Base-by-base conservation (phyloP, 2,888 invertebrate species). In the Limenitis arthemis region DNA sequence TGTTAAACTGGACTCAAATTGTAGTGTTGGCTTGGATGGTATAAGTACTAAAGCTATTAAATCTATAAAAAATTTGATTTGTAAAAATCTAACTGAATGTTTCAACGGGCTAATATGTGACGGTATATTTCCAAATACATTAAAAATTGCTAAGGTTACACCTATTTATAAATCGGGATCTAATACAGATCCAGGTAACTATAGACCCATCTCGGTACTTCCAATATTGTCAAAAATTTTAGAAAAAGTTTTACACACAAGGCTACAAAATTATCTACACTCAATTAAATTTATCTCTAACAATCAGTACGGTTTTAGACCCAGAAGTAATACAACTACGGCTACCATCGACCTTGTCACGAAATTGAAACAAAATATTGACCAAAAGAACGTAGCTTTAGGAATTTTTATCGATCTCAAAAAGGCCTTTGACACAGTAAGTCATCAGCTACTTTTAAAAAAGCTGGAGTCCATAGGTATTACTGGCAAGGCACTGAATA, bases 121-220 rank as follows among this genome's bases (percentile, higher is more conserved):
- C 7, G 34, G 34, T 9, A n/a, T 33, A 33, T 47, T 40, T 34
- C 34, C 40, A 28, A 31, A 40, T 31, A 12, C 9, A n/a, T 31
- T 40, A 7, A 47, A 40, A 32, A 40, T 47, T n/a, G 40, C 47
- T 8, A 47, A 41, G 28, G 9, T 40, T 5, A 47, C 28, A 8
- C 40, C 47, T 20, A 47, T 40, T n/a, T 47, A 40, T 39, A 47
- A 47, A 40, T 32, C 47, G 20, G 47, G 34, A 28, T 33, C 40
- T 7, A 47, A 33, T 20, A 20, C 9, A 11, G 47, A 47, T n/a
- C 33, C 47, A 20, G 12, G 47, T 29, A 47, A 47, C 33, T 47
- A 47, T 29, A 33, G 47, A 40, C 40, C 47, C 12, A 47, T 47
- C 12, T 47, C 40, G 8, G 33, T 47, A 9, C 40, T 47, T 8